phyloP scores from a whole-genome alignment of 1,140 invertebrate species.

The Neodiprion virginianus region DNA sequence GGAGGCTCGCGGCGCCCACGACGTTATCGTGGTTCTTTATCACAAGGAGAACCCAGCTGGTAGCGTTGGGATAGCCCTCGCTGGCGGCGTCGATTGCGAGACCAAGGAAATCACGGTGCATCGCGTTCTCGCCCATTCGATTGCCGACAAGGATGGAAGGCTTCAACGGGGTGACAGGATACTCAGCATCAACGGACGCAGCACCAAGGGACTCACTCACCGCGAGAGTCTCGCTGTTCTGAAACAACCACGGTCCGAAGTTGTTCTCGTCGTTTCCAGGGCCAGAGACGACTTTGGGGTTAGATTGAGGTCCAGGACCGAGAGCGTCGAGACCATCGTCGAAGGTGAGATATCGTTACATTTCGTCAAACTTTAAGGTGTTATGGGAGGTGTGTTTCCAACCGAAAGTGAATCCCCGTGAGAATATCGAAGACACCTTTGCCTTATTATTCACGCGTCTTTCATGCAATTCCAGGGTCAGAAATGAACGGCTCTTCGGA shows the following conservation, averaged over 20 bases:
- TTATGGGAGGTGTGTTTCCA: neutral
- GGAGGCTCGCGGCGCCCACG: conserved; percentile 60
- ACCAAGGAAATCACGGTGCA: conserved; percentile 91
- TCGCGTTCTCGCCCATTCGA: conserved; percentile 82
- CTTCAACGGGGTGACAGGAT: conserved; percentile 89
- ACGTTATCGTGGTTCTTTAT: conserved; percentile 68
- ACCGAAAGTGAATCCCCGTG: too few species aligned
- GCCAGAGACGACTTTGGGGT: conserved; percentile 47
- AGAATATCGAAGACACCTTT: neutral
- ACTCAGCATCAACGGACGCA: conserved; percentile 87
- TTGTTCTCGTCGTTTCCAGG: conserved; percentile 72
- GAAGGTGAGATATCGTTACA: conserved; percentile 39
- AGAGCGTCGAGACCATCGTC: conserved; percentile 51
- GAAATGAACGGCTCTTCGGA: conserved; percentile 38
- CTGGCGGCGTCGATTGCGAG: conserved; percentile 88
- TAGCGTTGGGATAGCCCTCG: conserved; percentile 85
- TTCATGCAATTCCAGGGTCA: conserved; percentile 35
- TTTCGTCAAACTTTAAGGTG: neutral
- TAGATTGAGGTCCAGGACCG: conserved; percentile 40
- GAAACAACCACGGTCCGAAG: conserved; percentile 76
- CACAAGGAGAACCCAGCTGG: conserved; percentile 71
- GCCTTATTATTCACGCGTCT: conserved; percentile 12
- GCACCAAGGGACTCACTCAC: conserved; percentile 82
- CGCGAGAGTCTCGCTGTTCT: conserved; percentile 83
- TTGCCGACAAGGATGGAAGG: conserved; percentile 84